A percentile compares a stretch with the other conserved stretches of the same genome.
Evolutionary conservation across 2,113 vertebrate species (phyloP).

Genomic region (Ictalurus punctatus): DNA sequence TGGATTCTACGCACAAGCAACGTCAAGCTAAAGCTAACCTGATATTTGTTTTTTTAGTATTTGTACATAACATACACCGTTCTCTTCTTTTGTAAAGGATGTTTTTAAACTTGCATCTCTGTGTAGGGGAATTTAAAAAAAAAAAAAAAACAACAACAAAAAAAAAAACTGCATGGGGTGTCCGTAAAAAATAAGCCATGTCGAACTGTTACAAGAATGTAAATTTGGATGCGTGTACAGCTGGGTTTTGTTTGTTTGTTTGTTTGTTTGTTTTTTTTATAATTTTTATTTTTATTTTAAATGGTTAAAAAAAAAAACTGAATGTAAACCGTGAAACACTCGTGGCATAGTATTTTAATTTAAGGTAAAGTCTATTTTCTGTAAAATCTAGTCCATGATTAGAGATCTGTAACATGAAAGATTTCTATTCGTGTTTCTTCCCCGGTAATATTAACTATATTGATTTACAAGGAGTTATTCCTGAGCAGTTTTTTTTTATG

Average conservation of each 20-base stretch:
- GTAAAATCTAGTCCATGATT: conserved; percentile 16
- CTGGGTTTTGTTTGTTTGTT: neutral
- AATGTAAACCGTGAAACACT: conserved; percentile 33
- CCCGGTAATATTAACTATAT: conserved; percentile 2
- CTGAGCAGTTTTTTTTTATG: neutral
- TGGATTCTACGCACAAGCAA: conserved; percentile 22
- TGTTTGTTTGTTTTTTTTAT: too few relatives aligned
- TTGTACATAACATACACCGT: conserved; percentile 35
- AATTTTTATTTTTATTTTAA: neutral
- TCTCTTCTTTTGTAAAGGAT: conserved; percentile 38
- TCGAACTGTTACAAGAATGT: conserved; percentile 37
- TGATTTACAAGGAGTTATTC: neutral
- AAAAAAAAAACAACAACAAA: neutral
- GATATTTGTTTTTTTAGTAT: neutral
- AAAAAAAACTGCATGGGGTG: conserved; percentile 17
- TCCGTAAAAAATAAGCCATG: conserved; percentile 31
- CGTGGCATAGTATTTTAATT: conserved; percentile 30
- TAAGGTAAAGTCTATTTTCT: conserved; percentile 2
- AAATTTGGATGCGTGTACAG: conserved; percentile 31
- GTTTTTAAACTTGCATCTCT: conserved; percentile 34
- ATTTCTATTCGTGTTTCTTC: conserved; percentile 4
- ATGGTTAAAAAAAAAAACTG: conserved; percentile 26
- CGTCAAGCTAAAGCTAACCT: neutral
- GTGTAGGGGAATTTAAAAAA: neutral
- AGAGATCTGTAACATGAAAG: conserved; percentile 23